These are phyloP conservation scores for Emydocephalus ijimae DNA, from an alignment of 2,113 vertebrate species.

Conservation along the genomic window DNA sequence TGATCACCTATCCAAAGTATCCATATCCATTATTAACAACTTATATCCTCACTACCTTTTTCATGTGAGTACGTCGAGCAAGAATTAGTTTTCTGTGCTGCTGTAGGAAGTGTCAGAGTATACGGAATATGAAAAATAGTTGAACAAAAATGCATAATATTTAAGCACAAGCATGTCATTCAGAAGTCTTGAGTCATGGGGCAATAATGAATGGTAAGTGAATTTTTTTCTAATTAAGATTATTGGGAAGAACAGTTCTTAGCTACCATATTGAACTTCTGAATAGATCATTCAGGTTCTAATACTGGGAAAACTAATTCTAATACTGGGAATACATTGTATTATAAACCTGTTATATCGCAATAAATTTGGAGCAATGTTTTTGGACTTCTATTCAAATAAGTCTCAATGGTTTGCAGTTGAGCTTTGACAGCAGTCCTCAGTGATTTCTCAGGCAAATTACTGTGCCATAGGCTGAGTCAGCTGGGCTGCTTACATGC, in stretches of 20 bases:
- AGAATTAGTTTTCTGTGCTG: not conserved
- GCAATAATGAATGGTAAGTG: not conserved
- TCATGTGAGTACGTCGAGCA: not conserved
- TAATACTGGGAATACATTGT: not conserved
- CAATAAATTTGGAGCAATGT: not conserved
- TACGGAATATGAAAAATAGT: not conserved
- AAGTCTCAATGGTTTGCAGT: not conserved
- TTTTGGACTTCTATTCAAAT: not conserved
- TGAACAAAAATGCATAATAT: not conserved
- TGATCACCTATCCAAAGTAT: not conserved
- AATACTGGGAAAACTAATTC: not conserved
- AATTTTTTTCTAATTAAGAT: not conserved
- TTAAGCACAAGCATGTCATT: not conserved
- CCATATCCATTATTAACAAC: constrained; percentile 35
- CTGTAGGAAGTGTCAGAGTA: not conserved
- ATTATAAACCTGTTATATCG: not conserved
- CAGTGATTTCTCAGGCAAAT: not conserved
- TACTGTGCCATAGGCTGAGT: not conserved
- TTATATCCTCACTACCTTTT: not conserved
- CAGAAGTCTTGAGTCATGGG: not conserved
- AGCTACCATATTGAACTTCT: not conserved
- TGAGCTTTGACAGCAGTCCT: not conserved
- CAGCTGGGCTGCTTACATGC: not conserved
- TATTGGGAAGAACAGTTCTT: not conserved
- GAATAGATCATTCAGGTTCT: not conserved